phyloP scores from a whole-genome alignment of 2,113 vertebrate genomes.

The Rhynchomys soricoides region DNA sequence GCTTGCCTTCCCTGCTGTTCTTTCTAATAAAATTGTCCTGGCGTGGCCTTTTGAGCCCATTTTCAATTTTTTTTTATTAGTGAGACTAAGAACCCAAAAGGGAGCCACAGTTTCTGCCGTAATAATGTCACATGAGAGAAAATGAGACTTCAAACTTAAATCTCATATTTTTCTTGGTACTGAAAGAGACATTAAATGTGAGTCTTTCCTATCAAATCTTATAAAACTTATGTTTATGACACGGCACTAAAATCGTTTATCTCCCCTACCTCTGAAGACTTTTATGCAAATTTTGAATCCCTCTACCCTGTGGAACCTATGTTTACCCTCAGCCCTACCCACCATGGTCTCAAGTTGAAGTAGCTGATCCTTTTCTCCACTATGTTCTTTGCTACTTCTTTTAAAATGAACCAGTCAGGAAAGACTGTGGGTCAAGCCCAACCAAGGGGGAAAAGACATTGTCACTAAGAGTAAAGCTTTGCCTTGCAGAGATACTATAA shows the following conservation, averaged over 20 bases:
- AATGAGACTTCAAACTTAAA: background rate
- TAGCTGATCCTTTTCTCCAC: background rate
- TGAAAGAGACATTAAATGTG: background rate
- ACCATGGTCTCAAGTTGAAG: too few species aligned
- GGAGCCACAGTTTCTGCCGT: background rate
- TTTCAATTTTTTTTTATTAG: background rate
- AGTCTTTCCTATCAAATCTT: background rate
- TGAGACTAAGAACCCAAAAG: background rate
- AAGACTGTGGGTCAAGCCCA: background rate
- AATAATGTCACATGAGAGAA: background rate
- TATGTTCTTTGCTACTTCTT: background rate
- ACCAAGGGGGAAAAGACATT: background rate
- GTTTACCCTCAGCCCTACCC: background rate
- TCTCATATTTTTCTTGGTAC: background rate
- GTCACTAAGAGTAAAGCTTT: background rate
- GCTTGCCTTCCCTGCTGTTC: background rate
- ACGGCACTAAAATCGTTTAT: background rate
- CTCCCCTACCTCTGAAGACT: background rate
- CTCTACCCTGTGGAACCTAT: background rate
- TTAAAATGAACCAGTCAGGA: background rate
- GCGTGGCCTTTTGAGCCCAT: background rate
- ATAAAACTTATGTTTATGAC: background rate
- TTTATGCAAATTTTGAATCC: background rate
- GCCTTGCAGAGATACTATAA: background rate
- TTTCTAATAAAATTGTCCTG: background rate